Evolutionary conservation across 2,797 vertebrate species (phyloP).

Genomic region (Micropoecilia bifurca): DNA sequence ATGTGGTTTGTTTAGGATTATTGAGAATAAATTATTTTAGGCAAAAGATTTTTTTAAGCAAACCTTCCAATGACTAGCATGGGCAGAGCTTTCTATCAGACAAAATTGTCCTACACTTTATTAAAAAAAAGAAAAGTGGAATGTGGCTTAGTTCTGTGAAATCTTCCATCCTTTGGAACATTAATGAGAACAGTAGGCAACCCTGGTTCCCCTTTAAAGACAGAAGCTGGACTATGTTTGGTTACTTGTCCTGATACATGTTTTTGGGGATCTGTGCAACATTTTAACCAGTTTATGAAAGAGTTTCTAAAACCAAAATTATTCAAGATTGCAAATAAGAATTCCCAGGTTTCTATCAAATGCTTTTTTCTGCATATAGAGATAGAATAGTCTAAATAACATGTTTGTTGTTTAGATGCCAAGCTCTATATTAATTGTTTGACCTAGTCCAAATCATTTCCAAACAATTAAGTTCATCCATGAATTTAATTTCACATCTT

Average conservation of each 20-base stretch:
- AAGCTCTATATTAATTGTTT: neutral
- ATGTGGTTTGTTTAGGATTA: neutral
- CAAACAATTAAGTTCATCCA: neutral
- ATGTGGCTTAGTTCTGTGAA: neutral
- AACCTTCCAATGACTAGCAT: neutral
- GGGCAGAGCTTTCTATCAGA: neutral
- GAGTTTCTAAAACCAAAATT: neutral
- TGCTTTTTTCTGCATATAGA: neutral
- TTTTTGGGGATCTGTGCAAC: neutral
- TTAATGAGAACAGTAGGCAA: neutral
- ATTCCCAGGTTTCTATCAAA: neutral
- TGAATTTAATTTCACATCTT: slow-evolving; percentile 9
- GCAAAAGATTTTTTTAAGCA: neutral
- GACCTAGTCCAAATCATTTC: neutral
- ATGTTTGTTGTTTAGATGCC: neutral
- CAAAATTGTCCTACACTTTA: neutral
- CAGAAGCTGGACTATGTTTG: neutral
- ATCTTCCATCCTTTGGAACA: neutral
- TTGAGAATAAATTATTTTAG: neutral
- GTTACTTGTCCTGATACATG: neutral
- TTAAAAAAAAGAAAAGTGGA: neutral
- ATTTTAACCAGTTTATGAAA: neutral
- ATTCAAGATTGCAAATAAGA: neutral
- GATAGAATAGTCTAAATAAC: neutral
- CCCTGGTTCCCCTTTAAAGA: neutral